These are phyloP conservation scores for Andrena haemorrhoa DNA, from an alignment of 2,888 invertebrate genomes.

Conservation along the genomic window DNA sequence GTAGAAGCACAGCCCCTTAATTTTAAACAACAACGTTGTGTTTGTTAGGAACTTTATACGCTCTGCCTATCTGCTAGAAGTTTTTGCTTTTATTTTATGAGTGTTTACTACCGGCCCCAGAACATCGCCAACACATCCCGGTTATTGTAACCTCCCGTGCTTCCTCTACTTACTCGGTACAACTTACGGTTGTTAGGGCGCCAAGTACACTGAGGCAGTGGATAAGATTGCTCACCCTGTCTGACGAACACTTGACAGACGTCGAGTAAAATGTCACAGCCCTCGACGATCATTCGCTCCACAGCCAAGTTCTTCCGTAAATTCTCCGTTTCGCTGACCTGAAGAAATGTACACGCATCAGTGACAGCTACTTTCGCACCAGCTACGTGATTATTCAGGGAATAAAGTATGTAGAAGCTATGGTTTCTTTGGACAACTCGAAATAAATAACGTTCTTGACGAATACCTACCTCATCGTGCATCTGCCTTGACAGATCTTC, in stretches of 20 bases:
- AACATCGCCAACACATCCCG: background rate
- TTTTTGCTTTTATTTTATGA: background rate
- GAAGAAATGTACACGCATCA: constrained; percentile 13
- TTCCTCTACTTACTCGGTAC: background rate
- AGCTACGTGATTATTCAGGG: background rate
- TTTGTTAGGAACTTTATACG: background rate
- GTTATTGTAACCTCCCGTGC: background rate
- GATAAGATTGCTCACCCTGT: constrained; percentile 88
- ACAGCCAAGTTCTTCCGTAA: constrained; percentile 95
- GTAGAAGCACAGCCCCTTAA: background rate
- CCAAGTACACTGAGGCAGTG: background rate
- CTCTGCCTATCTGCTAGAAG: background rate
- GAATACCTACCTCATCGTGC: constrained; percentile 93
- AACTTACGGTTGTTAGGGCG: background rate
- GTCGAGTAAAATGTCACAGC: constrained; percentile 96
- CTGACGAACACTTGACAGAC: constrained; percentile 97
- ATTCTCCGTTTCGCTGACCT: constrained; percentile 97
- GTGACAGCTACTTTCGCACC: background rate
- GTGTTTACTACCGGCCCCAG: background rate
- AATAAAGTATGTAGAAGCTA: background rate
- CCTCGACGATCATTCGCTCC: constrained; percentile 97
- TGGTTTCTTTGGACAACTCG: background rate
- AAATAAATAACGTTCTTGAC: background rate
- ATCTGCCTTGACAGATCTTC: constrained; percentile 94
- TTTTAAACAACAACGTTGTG: background rate